These are phyloP conservation scores for Lerema accius DNA, from an alignment of 1,140 invertebrate species.

Conservation along the genomic window DNA sequence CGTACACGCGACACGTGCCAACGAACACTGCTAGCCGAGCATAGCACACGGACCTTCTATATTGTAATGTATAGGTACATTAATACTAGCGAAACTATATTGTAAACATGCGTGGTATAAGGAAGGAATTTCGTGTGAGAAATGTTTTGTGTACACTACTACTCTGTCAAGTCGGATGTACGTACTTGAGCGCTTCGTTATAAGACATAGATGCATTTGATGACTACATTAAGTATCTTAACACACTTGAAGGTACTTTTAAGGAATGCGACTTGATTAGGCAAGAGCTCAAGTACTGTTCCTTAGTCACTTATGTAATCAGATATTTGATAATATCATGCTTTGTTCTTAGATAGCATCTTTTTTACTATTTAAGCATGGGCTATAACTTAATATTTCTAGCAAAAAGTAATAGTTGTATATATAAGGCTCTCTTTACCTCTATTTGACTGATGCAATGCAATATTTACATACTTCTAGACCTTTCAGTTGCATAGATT, in stretches of 20 bases:
- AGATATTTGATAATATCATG: not conserved
- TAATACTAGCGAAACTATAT: not conserved
- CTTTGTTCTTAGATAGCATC: not conserved
- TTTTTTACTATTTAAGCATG: conserved; percentile 18
- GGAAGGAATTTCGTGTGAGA: not conserved
- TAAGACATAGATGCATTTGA: not conserved
- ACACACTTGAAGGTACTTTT: no score
- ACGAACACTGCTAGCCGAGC: not conserved
- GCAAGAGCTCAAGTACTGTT: not conserved
- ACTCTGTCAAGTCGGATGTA: not conserved
- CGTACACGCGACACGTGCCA: conserved; percentile 9
- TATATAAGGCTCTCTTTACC: conserved; percentile 21
- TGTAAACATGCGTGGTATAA: not conserved
- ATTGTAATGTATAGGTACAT: not conserved
- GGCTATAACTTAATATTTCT: conserved; percentile 8
- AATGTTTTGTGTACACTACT: not conserved
- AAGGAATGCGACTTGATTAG: not conserved
- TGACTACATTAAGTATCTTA: no score
- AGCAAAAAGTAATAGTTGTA: conserved; percentile 7
- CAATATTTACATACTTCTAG: not conserved
- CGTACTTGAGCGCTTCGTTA: not conserved
- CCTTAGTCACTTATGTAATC: not conserved
- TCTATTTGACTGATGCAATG: conserved; percentile 4
- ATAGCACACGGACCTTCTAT: conserved; percentile 1
- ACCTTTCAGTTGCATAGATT: conserved; percentile 4